A percentile compares a stretch with the other conserved stretches of the same genome.
These are phyloP conservation scores for Sapayoa aenigma DNA, from an alignment of 2,113 vertebrate species.

Conservation along the genomic window DNA sequence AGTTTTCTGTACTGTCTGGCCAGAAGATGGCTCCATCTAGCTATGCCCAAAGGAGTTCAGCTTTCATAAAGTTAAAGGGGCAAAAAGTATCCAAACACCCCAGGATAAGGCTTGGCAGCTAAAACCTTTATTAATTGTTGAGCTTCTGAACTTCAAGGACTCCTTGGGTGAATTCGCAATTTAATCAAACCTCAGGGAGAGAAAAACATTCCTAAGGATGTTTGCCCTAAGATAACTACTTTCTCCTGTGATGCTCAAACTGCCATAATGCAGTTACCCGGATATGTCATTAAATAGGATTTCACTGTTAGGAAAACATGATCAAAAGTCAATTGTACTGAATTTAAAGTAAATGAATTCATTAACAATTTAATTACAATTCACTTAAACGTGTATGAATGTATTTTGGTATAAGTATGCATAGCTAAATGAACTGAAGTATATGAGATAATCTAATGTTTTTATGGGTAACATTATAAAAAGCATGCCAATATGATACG, in stretches of 20 bases:
- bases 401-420: background rate
- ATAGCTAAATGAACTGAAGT: background rate
- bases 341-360: background rate
- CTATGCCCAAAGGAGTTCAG: background rate
- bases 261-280: background rate
- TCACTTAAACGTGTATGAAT: background rate
- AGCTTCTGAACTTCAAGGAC: background rate
- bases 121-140: background rate
- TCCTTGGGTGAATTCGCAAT: background rate
- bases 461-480: background rate
- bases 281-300: background rate
- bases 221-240: background rate
- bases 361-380: background rate
- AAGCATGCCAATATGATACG: background rate
- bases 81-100: background rate
- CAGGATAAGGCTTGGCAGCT: background rate
- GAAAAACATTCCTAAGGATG: background rate
- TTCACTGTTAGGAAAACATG: background rate
- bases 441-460: background rate
- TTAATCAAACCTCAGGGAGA: background rate
- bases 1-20: background rate
- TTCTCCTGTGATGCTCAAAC: background rate
- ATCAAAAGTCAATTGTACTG: background rate
- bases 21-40: conserved; percentile 56
- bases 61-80: background rate